phyloP scores from a whole-genome alignment of 2,113 vertebrate species.

The Canis aureus region DNA sequence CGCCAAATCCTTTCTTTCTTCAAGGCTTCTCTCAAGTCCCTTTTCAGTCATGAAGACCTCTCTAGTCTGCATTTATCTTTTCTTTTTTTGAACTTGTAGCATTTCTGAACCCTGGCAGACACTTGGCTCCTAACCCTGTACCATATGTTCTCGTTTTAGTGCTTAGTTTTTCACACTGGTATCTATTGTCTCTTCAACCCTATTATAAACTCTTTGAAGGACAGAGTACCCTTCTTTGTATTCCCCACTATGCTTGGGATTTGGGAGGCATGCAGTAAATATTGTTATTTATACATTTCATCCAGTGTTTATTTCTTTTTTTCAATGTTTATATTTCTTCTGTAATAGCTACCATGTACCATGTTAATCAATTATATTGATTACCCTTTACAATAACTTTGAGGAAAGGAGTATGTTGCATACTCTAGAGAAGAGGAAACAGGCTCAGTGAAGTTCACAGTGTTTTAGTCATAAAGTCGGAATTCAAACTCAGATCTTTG shows the following conservation, averaged over 20 bases:
- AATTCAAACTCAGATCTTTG: slow-evolving; percentile 39
- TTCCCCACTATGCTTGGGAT: slow-evolving; percentile 19
- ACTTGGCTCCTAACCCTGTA: not conserved
- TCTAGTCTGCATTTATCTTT: not conserved
- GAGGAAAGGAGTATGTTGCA: not conserved
- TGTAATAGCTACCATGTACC: not conserved
- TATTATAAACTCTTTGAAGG: not conserved
- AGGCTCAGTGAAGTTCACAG: not conserved
- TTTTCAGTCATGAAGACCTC: not conserved
- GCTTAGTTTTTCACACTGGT: slow-evolving; percentile 25
- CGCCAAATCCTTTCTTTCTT: slow-evolving; percentile 34
- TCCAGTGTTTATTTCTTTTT: slow-evolving; percentile 16
- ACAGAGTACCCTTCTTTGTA: not conserved
- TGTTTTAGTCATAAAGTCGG: not conserved
- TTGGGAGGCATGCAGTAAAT: slow-evolving; percentile 22
- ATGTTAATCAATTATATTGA: not conserved
- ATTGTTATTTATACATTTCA: not conserved
- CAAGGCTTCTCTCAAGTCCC: not conserved
- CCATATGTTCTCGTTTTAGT: not conserved
- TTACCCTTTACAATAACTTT: slow-evolving; percentile 41
- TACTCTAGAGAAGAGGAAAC: slow-evolving; percentile 1
- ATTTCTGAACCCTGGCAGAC: not conserved
- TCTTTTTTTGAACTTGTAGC: slow-evolving; percentile 28
- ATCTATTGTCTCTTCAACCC: not conserved
- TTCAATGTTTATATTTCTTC: slow-evolving; percentile 13